A percentile compares a stretch with the other conserved stretches of the same genome.
Evolutionary conservation across 2,888 invertebrate genomes (phyloP).

Genomic region (Epinotia brunnichana): DNA sequence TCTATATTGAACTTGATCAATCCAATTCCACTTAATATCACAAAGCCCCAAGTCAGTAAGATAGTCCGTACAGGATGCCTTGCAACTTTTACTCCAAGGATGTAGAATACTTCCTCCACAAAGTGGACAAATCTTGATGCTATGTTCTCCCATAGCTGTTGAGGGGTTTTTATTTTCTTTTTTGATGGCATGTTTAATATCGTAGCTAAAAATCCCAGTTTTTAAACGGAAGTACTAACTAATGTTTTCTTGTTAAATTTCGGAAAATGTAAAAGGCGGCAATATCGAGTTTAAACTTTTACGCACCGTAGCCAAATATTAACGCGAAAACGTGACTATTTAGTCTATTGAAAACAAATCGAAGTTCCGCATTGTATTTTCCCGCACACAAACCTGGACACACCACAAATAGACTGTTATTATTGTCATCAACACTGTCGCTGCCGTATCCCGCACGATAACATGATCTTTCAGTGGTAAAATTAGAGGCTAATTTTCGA

Average conservation of each 20-base stretch:
- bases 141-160: constrained; percentile 73
- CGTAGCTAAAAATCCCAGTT: constrained; percentile 13
- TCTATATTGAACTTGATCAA: constrained; percentile 87
- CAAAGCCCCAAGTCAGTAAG: constrained; percentile 79
- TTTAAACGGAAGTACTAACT: not conserved
- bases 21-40: constrained; percentile 85
- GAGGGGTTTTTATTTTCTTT: constrained; percentile 65
- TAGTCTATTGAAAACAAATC: constrained; percentile 1
- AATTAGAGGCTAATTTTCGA: too few relatives aligned
- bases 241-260: too few relatives aligned
- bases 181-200: constrained; percentile 63
- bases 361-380: not conserved
- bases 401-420: constrained; percentile 25
- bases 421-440: constrained; percentile 29
- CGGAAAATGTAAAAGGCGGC: constrained; percentile 14
- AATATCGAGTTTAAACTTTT: constrained; percentile 10
- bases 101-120: constrained; percentile 77
- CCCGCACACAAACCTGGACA: constrained; percentile 7
- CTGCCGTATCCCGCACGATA: constrained; percentile 23
- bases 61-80: constrained; percentile 85
- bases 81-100: constrained; percentile 85
- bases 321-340: not conserved
- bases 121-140: constrained; percentile 74
- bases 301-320: not conserved
- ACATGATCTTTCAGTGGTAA: constrained; percentile 9